Conservation (phyloP, 2,888 invertebrate species). For the Lasioglossum figueresi region DNA sequence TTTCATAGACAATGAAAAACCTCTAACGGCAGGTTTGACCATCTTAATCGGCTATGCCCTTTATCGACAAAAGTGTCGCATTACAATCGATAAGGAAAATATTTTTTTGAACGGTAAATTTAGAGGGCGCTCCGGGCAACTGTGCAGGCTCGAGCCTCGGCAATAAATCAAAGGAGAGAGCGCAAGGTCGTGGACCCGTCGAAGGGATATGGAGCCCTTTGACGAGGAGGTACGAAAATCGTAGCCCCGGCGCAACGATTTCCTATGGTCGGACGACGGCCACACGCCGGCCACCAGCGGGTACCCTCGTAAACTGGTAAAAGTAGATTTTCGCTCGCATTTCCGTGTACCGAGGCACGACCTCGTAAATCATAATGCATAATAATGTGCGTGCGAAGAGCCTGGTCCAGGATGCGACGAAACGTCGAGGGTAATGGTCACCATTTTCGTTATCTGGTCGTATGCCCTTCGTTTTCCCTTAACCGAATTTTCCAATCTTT, state of each 20-base stretch:
- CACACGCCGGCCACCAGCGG: slow-evolving; percentile 81
- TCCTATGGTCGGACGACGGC: slow-evolving; percentile 80
- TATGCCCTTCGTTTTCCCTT: background rate
- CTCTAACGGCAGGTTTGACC: no score
- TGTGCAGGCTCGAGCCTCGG: background rate
- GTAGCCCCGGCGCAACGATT: slow-evolving; percentile 67
- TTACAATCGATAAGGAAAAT: background rate
- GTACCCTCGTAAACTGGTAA: slow-evolving; percentile 79
- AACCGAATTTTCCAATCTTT: slow-evolving; percentile 40
- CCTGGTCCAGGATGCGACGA: slow-evolving; percentile 51
- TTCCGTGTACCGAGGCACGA: slow-evolving; percentile 43
- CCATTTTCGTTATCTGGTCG: slow-evolving; percentile 28
- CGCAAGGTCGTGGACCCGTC: slow-evolving; percentile 32
- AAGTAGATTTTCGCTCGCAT: slow-evolving; percentile 71
- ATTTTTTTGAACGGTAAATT: background rate
- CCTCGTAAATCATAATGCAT: slow-evolving; percentile 69
- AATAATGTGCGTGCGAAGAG: slow-evolving; percentile 48
- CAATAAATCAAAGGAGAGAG: slow-evolving; percentile 59
- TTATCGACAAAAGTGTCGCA: background rate
- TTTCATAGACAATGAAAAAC: no score
- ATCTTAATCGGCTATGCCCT: no score
- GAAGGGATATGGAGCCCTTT: slow-evolving; percentile 18
- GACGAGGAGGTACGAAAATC: slow-evolving; percentile 31
- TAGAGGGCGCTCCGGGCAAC: background rate
- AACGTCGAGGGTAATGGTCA: slow-evolving; percentile 52